Conservation (phyloP, 1,140 invertebrate species). For the Conus betulinus region DNA sequence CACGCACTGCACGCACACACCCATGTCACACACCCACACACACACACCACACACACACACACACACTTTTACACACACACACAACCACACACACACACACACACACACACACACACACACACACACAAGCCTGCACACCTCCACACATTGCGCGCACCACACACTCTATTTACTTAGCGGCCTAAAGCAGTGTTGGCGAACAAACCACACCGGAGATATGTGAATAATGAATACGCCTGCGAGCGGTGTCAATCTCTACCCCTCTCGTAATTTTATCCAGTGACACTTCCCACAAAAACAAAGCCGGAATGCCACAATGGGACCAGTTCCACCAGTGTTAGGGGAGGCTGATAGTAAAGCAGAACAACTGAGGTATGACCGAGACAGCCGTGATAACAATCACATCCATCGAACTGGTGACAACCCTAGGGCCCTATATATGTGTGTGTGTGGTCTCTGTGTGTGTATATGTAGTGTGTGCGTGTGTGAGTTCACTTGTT, state of each 20-base stretch:
- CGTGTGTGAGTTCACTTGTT: background rate
- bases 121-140: background rate
- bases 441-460: background rate
- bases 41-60: too few relatives aligned
- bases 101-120: constrained; percentile 12
- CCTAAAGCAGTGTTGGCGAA: background rate
- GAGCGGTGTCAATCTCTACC: too few relatives aligned
- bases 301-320: background rate
- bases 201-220: too few relatives aligned
- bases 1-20: background rate
- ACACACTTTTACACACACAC: too few relatives aligned
- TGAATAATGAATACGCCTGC: too few relatives aligned
- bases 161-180: background rate
- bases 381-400: too few relatives aligned
- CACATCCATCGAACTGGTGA: too few relatives aligned
- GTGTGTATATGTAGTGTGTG: background rate
- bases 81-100: too few relatives aligned
- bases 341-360: too few relatives aligned
- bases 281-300: background rate
- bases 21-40: background rate
- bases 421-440: too few relatives aligned
- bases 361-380: too few relatives aligned
- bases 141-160: background rate
- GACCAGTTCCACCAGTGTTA: background rate
- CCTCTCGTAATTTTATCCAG: too few relatives aligned